Base-by-base conservation (phyloP, 2,888 invertebrate species). In the Mythimna impura region DNA sequence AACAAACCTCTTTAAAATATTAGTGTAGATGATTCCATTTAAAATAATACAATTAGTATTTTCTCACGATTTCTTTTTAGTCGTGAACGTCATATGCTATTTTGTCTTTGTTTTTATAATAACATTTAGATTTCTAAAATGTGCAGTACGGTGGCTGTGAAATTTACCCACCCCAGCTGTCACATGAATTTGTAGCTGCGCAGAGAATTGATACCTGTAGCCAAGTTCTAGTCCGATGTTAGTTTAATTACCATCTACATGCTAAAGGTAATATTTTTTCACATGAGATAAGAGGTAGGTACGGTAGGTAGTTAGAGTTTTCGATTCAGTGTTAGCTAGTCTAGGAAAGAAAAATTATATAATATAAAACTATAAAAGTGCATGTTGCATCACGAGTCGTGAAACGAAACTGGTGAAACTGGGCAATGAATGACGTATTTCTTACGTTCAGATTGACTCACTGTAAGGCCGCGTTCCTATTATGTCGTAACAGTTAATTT, bases 371-470 rank as follows among this genome's bases (percentile, higher is more conserved):
- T 47, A 0, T 47, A 47, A 20, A 58, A 8, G 14, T 34, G 3
- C n/a, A 22, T 9, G 36, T 76, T 77, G 36, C 81, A 57, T 74
- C 66, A 80, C 43, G 17, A 61, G 67, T 22, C 34, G 22, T 25
- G 69, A 36, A 43, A 34, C 50, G 25, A 57, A 58, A 57, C 70
- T 6, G 5, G 40, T 61, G 40, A 22, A 61, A 5, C 25, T 20
- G 7, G 30, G 17, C 30, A 47, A 22, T 68, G 76, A 36, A 22
- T 76, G 78, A 65, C 68, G 78, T 76, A 73, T 50, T 30, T n/a
- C 17, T 52, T 60, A 64, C 80, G 73, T 67, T 67, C 63, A 57
- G 76, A 65, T 62, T 62, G 34, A 30, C 36, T 66, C 50, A 54
- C 2, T 36, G 52, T 63, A 17, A 30, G 30, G 30, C 30, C 30